Evolutionary conservation across 2,888 invertebrate species (phyloP).

Genomic region (Vandiemenella viatica): DNA sequence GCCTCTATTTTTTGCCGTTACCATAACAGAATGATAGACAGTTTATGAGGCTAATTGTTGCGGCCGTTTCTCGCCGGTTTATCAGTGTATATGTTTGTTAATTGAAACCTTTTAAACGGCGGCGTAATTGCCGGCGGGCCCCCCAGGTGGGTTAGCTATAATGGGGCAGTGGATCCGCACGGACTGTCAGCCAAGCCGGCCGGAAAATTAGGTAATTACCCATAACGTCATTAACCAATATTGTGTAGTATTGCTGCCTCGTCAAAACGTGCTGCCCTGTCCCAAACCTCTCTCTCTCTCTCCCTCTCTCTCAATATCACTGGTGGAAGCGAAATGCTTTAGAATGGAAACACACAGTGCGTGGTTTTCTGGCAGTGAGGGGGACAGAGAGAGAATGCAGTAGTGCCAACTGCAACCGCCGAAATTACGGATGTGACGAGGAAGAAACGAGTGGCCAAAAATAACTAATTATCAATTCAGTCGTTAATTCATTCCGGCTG

Average conservation of each 20-base stretch:
- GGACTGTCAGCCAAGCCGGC: not conserved
- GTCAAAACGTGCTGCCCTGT: not conserved
- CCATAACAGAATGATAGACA: not conserved
- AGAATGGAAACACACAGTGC: too few relatives aligned
- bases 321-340: too few relatives aligned
- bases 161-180: not conserved
- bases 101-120: not conserved
- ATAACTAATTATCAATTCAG: slow-evolving; percentile 4
- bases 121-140: not conserved
- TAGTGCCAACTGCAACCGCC: not conserved
- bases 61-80: not conserved
- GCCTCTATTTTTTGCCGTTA: too few relatives aligned
- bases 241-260: slow-evolving; percentile 2
- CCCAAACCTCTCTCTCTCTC: not conserved
- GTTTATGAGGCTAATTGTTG: not conserved
- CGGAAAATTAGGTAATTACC: slow-evolving; percentile 16
- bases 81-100: not conserved
- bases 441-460: not conserved
- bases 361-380: not conserved
- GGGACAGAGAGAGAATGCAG: not conserved
- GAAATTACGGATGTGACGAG: not conserved
- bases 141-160: not conserved
- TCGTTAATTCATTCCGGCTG: slow-evolving; percentile 1
- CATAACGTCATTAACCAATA: slow-evolving; percentile 11
- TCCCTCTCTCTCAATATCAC: not conserved